phyloP scores from a whole-genome alignment of 2,797 vertebrate genomes.

The Epinephelus malabaricus region DNA sequence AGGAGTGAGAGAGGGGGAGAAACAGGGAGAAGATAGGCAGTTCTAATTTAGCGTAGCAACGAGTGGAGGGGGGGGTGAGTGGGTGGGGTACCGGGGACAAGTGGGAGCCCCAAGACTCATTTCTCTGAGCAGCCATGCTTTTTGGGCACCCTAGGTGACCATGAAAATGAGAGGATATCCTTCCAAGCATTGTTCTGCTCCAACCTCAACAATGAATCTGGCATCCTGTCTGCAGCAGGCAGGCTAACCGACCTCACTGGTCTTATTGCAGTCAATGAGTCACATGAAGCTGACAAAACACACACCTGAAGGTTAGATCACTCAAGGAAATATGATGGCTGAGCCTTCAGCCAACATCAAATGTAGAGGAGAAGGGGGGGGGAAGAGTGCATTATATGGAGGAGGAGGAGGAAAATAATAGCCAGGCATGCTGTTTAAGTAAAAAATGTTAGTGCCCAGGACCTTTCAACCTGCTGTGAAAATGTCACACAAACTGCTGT shows the following conservation, averaged over 20 bases:
- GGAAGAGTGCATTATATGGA: not conserved
- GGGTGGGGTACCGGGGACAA: conserved; percentile 31
- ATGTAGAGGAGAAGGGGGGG: not conserved
- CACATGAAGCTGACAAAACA: conserved; percentile 13
- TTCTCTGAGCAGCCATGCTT: conserved; percentile 72
- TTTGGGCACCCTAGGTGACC: conserved; percentile 72
- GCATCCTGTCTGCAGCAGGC: conserved; percentile 80
- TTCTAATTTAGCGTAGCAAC: conserved; percentile 75
- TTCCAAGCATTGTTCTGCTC: conserved; percentile 81
- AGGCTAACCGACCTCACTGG: conserved; percentile 27
- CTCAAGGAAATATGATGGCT: conserved; percentile 23
- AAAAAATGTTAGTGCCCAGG: not conserved
- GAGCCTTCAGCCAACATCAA: conserved; percentile 12
- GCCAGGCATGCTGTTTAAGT: not conserved
- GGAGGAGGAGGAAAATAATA: conserved; percentile 1
- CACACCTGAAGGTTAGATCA: conserved; percentile 60
- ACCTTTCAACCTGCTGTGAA: conserved; percentile 48
- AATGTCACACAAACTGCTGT: conserved; percentile 33
- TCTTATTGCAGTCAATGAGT: conserved; percentile 34
- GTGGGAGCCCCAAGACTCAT: conserved; percentile 69
- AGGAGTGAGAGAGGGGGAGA: not conserved
- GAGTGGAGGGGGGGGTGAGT: conserved; percentile 34
- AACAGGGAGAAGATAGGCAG: conserved; percentile 52
- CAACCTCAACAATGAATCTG: conserved; percentile 77
- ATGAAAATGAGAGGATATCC: conserved; percentile 85